Base-by-base conservation (phyloP, 2,113 vertebrate species). In the Sterrhoptilus dennistouni region DNA sequence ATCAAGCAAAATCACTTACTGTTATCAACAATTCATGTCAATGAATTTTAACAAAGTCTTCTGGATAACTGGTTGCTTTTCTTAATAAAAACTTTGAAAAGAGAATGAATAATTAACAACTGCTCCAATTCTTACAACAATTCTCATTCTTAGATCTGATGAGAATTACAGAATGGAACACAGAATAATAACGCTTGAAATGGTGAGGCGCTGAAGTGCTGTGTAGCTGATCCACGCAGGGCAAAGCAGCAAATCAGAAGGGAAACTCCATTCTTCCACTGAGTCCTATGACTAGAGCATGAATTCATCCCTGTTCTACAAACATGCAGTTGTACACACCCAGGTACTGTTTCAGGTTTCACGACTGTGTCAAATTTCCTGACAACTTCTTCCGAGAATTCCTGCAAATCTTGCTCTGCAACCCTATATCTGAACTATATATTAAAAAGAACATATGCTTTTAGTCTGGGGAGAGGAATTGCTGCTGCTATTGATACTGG, bases 261-360 rank as follows among this genome's bases (percentile, higher is more conserved):
- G 35, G 50, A 80, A 85, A 45, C 16, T 71, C 18, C 2, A 15
- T 83, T 64, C 28, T 87, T 59, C 53, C 50, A 59, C 1, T 24
- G 53, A 77, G 24, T 69, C 45, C 68, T 28, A 33, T 0, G 5
- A 65, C n/a, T 16, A 66, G 11, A 49, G 47, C 28, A 71, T 12
- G 53, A 90, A 90, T 4, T 24, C n/a, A 68, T 12, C 47, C 47
- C 5, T 76, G 36, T 44, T 61, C 31, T 53, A 45, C 33, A 77
- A 77, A 57, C 42, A 52, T 0, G 1, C 14, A 65, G 54, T 12
- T 0, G 0, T 22, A 69, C n/a, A 63, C 63, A 54, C 29, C 7
- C 28, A 77, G 12, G 36, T n/a, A 45, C 4, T 64, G 35, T 45
- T 94, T 68, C 50, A 45, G 59, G 31, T 77, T 92, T 83, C 80